Conservation (phyloP, 2,113 vertebrate species). For the Piliocolobus tephrosceles region DNA sequence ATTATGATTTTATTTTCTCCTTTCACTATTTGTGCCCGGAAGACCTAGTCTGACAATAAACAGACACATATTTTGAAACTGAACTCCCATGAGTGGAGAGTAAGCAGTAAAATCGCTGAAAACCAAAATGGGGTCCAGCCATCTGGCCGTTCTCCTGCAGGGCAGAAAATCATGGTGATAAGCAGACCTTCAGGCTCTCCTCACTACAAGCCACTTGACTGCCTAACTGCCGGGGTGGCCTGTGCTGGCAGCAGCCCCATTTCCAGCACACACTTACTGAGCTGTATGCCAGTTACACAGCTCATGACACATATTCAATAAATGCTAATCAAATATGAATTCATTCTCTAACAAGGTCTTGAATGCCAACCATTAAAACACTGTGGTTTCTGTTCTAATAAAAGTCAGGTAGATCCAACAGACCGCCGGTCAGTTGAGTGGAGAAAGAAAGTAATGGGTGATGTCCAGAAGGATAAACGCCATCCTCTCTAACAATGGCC, state of each 20-base stretch:
- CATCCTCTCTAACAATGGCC: not conserved
- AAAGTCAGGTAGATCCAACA: slow-evolving; percentile 7
- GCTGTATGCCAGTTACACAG: not conserved
- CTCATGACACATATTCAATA: slow-evolving; percentile 16
- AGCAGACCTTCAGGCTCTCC: not conserved
- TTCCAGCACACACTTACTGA: not conserved
- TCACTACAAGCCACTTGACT: not conserved
- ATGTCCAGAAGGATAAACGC: not conserved
- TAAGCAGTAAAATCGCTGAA: not conserved
- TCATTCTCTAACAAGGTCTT: not conserved
- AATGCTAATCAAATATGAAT: slow-evolving; percentile 39
- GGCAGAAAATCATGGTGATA: not conserved
- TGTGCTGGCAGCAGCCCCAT: not conserved
- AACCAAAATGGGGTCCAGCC: not conserved
- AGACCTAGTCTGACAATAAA: not conserved
- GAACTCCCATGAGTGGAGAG: not conserved
- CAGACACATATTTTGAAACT: not conserved
- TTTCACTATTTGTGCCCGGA: not conserved
- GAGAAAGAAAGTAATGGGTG: not conserved
- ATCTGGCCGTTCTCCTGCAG: not conserved
- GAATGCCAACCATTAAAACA: not conserved
- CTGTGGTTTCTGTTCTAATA: not conserved
- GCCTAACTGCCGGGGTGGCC: not conserved
- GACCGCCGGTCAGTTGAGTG: not conserved
- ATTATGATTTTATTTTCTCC: not conserved